Conservation (phyloP, 2,113 vertebrate species). For the Lutjanus erythropterus region DNA sequence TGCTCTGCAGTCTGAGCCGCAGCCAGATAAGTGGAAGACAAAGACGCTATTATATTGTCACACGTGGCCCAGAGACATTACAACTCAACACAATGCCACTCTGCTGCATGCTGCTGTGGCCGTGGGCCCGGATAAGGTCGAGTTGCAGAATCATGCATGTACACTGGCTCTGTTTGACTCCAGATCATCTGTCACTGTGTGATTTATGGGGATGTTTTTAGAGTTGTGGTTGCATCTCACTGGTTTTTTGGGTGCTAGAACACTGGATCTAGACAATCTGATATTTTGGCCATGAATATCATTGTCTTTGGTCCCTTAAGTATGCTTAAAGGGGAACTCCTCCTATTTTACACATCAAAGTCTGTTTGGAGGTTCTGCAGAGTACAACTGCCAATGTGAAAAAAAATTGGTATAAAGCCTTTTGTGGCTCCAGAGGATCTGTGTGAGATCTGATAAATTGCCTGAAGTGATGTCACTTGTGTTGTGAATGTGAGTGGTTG, state of each 20-base stretch:
- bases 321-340: background rate
- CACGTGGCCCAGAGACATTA: slow-evolving; percentile 73
- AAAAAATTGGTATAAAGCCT: background rate
- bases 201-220: slow-evolving; percentile 50
- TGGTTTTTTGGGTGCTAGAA: slow-evolving; percentile 16
- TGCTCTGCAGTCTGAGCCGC: slow-evolving; percentile 66
- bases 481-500: too few relatives aligned
- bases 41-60: slow-evolving; percentile 76
- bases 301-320: background rate
- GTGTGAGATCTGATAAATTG: background rate
- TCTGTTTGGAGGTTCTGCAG: background rate
- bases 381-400: background rate
- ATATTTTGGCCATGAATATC: background rate
- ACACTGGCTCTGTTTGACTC: slow-evolving; percentile 46
- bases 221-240: slow-evolving; percentile 24
- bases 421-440: background rate
- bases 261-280: slow-evolving; percentile 1
- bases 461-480: background rate
- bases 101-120: slow-evolving; percentile 50
- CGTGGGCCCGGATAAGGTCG: slow-evolving; percentile 43
- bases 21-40: slow-evolving; percentile 78
- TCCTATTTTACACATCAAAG: background rate
- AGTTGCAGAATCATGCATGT: slow-evolving; percentile 44
- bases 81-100: slow-evolving; percentile 67
- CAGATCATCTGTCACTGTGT: slow-evolving; percentile 42